phyloP scores from a whole-genome alignment of 2,797 vertebrate species.

The Psittacula echo region DNA sequence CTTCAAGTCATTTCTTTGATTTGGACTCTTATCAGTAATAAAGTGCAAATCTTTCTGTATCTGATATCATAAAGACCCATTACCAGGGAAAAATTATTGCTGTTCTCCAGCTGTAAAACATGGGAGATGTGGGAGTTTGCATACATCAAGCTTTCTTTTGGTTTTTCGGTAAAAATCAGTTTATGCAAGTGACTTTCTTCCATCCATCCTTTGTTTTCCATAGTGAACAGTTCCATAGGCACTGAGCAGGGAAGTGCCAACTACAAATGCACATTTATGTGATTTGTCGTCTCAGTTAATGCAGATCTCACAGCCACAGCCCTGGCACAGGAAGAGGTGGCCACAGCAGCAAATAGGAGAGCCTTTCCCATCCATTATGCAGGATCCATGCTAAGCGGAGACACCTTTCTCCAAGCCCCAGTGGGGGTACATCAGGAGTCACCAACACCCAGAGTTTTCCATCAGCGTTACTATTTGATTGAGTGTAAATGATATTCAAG shows the following conservation, averaged over 20 bases:
- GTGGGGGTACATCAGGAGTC: neutral
- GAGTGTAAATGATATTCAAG: neutral
- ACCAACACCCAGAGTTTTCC: neutral
- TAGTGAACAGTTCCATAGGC: neutral
- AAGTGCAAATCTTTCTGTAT: neutral
- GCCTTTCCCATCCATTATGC: neutral
- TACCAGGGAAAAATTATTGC: neutral
- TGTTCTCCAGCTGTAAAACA: neutral
- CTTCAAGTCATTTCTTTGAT: neutral
- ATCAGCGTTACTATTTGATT: conserved; percentile 45
- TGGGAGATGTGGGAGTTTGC: neutral
- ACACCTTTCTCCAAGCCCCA: neutral
- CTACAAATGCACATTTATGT: neutral
- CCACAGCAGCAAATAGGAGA: neutral
- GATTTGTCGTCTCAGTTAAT: neutral
- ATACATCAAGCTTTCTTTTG: neutral
- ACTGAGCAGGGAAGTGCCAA: neutral
- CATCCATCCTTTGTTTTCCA: neutral
- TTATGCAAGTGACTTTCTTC: neutral
- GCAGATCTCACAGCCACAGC: neutral
- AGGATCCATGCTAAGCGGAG: neutral
- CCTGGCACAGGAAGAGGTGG: neutral
- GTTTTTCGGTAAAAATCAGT: neutral
- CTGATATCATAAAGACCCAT: neutral
- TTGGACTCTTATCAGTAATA: neutral